Conservation (phyloP, 53 echinoderm and acorn worm genomes). For the Arbacia lixula region DNA sequence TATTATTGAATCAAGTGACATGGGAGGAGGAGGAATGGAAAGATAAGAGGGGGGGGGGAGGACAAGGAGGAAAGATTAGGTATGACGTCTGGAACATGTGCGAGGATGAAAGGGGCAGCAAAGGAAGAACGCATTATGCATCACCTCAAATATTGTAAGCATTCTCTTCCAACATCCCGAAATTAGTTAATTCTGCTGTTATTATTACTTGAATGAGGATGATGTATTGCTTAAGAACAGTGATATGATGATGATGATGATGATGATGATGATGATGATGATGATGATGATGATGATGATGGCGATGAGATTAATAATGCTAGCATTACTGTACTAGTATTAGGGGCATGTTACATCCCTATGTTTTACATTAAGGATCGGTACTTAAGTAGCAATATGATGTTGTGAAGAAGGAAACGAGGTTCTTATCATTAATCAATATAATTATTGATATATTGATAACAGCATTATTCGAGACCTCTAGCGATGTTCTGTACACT, state of each 20-base stretch:
- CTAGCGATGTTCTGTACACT: conserved; percentile 75
- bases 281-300: not conserved
- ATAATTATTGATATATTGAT: not conserved
- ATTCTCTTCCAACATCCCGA: too few species aligned
- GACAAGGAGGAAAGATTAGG: not conserved
- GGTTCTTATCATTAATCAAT: not conserved
- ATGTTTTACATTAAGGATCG: not conserved
- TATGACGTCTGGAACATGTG: too few species aligned
- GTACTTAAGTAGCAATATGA: not conserved
- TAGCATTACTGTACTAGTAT: too few species aligned
- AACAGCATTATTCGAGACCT: conserved; percentile 50
- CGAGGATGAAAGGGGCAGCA: not conserved
- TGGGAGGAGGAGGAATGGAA: not conserved
- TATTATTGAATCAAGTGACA: not conserved
- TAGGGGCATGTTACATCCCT: not conserved
- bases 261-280: not conserved
- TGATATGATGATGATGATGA: not conserved
- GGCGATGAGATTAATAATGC: not conserved
- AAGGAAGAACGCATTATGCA: not conserved
- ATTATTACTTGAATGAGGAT: too few species aligned
- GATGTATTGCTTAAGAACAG: too few species aligned
- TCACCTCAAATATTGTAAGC: conserved; percentile 3
- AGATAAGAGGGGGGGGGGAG: not conserved
- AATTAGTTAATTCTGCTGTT: too few species aligned
- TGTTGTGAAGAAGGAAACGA: not conserved